Evolutionary conservation across 2,113 vertebrate species (phyloP), one percentile per base, ranked within the genome.

Genomic region (Catharus fuscescens): DNA sequence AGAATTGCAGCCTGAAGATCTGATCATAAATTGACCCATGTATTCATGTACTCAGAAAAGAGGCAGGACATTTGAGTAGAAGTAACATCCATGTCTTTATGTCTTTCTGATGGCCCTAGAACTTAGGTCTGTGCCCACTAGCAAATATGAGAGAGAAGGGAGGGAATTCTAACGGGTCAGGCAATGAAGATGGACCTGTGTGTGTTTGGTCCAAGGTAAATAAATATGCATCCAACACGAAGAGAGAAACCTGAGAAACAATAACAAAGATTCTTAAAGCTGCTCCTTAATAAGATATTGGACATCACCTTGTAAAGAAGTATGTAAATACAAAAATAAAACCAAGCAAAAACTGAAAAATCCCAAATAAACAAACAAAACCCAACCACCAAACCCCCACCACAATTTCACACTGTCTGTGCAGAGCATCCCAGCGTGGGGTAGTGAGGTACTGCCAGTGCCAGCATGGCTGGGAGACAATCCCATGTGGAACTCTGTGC

Each of bases 11-110:
- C 4, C 17, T 45, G 26, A 83, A 69, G 40, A 64, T 28, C 77
- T 0, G 0, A 12, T 15, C 8, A 3, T 19, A 61, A n/a, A 8
- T 60, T 23, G 69, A 38, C 13, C 12, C 28, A 29, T 10, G 2
- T 32, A 32, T 54, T 36, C 50, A 9, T 31, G 25, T 31, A 38
- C n/a, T 53, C 32, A 66, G 52, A 59, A 84, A 61, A 84, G 32
- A 66, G 29, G 5, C 7, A 64, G 19, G 15, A 60, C 18, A 8
- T 34, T 29, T 56, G 18, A 24, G 12, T 4, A 44, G 24, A 72
- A 64, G n/a, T 21, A 36, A 77, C 18, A 50, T 32, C 34, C 34
- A 0, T 14, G 29, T 18, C 23, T 74, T 78, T 53, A 0, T 14
- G 29, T 18, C 23, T 74, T 78, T 53, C 17, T 40, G n/a, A 32